phyloP scores from a whole-genome alignment of 2,113 vertebrate species.

The Ancistrus triradiatus region DNA sequence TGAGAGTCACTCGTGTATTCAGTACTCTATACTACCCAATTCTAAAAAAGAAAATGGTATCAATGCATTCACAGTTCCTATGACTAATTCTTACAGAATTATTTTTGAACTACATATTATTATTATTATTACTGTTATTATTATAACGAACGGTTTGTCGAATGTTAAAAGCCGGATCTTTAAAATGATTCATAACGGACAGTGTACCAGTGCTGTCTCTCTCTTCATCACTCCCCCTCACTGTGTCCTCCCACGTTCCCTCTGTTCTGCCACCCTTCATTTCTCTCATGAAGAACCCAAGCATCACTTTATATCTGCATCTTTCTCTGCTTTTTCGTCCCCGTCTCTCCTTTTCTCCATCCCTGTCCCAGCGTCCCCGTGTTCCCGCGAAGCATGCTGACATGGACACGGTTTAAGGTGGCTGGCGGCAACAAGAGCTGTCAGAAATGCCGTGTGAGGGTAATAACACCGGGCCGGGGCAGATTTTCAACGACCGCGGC shows the following conservation, averaged over 20 bases:
- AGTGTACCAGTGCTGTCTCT: neutral
- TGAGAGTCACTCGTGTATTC: too few relatives aligned
- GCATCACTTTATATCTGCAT: neutral
- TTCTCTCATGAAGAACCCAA: neutral
- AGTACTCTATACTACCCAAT: too few relatives aligned
- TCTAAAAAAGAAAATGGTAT: too few relatives aligned
- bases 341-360: neutral
- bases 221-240: conserved; percentile 2
- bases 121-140: too few relatives aligned
- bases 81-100: too few relatives aligned
- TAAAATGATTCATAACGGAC: neutral
- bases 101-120: too few relatives aligned
- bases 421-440: neutral
- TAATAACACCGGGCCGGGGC: neutral
- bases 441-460: neutral
- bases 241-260: conserved; percentile 23
- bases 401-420: neutral
- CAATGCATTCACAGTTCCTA: too few relatives aligned
- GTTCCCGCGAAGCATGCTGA: neutral
- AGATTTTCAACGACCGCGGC: neutral
- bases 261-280: conserved; percentile 7
- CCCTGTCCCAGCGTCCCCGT: neutral
- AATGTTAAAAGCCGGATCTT: neutral
- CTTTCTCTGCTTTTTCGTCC: neutral
- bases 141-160: neutral